Percentiles rank a stretch among this genome's conserved stretches.
These are phyloP conservation scores for Octomys mimax DNA, from an alignment of 2,797 vertebrate genomes.

Conservation along the genomic window DNA sequence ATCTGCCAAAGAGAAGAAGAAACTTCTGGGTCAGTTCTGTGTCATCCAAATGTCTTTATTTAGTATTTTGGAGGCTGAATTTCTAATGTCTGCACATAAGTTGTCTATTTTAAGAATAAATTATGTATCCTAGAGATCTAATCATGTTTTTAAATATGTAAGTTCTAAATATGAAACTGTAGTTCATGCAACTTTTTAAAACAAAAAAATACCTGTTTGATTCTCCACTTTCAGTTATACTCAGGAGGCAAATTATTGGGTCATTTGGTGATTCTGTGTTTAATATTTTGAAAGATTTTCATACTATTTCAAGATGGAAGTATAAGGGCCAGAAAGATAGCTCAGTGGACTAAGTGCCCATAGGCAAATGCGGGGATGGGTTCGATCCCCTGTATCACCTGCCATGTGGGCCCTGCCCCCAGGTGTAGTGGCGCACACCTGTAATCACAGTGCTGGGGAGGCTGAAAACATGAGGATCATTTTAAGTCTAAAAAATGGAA, in stretches of 20 bases:
- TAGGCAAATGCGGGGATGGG: no score
- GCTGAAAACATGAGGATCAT: no score
- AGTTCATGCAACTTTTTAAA: conserved; percentile 86
- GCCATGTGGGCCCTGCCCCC: no score
- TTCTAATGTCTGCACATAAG: conserved; percentile 88
- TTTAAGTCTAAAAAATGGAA: background rate
- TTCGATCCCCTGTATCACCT: no score
- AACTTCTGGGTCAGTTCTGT: conserved; percentile 95
- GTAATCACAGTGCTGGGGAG: no score
- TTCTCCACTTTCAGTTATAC: background rate
- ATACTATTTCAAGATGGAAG: background rate
- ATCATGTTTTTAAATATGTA: conserved; percentile 71
- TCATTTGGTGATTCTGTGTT: background rate
- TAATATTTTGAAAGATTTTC: background rate
- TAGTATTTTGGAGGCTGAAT: conserved; percentile 96
- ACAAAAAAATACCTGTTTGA: no score
- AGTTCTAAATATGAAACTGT: conserved; percentile 85
- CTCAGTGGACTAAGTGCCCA: no score
- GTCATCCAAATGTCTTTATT: conserved; percentile 96
- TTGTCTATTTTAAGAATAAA: conserved; percentile 76
- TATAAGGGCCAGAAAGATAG: background rate
- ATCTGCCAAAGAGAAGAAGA: conserved; percentile 94
- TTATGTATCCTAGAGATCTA: conserved; percentile 73
- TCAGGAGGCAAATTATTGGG: background rate
- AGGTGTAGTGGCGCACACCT: no score